Conservation (phyloP, 2,797 vertebrate genomes). For the Brotula barbata region DNA sequence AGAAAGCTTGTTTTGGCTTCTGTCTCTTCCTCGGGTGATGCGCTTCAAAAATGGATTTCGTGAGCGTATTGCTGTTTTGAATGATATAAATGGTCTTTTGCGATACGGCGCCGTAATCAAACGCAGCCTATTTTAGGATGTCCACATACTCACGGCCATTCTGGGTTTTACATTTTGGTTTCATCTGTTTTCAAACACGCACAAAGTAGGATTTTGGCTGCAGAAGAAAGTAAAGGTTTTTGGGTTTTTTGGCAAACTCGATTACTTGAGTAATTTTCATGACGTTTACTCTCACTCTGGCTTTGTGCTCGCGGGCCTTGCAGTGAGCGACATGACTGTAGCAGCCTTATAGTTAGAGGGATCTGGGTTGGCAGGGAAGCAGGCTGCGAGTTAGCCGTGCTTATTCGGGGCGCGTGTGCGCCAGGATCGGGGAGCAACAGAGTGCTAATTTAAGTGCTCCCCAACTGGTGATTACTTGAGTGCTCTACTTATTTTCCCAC, state of each 20-base stretch:
- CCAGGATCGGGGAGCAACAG: conserved; percentile 68
- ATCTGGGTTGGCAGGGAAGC: conserved; percentile 56
- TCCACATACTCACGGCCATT: neutral
- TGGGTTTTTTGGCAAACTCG: conserved; percentile 27
- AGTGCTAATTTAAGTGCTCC: conserved; percentile 83
- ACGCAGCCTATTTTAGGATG: neutral
- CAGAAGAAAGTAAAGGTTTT: neutral
- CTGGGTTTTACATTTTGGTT: neutral
- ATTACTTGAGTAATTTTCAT: conserved; percentile 23
- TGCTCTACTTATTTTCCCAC: conserved; percentile 78
- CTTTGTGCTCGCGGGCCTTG: conserved; percentile 47
- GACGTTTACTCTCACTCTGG: conserved; percentile 23
- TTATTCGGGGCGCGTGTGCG: conserved; percentile 72
- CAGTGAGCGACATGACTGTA: conserved; percentile 58
- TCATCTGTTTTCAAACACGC: conserved; percentile 5
- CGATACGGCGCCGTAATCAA: too few species aligned
- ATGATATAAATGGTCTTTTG: too few species aligned
- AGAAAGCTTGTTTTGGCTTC: too few species aligned
- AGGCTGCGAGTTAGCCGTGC: conserved; percentile 58
- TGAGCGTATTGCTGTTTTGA: too few species aligned
- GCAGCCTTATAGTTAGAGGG: conserved; percentile 63
- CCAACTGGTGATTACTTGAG: conserved; percentile 81
- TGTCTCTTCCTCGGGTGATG: too few species aligned
- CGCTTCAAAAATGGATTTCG: too few species aligned
- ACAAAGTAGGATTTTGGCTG: conserved; percentile 2